These are phyloP conservation scores for Halcyon senegalensis DNA, from an alignment of 2,113 vertebrate species.

Conservation along the genomic window DNA sequence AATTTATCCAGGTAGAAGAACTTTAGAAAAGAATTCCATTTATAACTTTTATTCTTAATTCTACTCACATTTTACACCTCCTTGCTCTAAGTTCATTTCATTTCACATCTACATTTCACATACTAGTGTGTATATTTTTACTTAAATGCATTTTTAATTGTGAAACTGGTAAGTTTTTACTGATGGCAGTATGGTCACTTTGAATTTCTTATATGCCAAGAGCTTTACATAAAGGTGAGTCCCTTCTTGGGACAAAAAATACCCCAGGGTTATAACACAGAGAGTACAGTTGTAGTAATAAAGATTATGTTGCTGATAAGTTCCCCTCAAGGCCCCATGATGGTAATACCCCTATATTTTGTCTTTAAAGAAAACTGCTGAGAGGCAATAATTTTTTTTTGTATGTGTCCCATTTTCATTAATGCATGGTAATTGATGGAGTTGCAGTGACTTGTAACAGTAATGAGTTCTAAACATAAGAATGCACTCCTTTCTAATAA, in stretches of 20 bases:
- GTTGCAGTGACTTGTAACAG: conserved; percentile 84
- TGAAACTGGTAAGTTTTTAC: conserved; percentile 18
- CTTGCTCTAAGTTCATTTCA: conserved; percentile 27
- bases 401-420: conserved; percentile 85
- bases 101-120: not conserved
- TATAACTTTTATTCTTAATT: not conserved
- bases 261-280: conserved; percentile 37
- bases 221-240: conserved; percentile 50
- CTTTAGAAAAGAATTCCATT: not conserved
- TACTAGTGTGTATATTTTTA: not conserved
- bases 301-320: conserved; percentile 76
- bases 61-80: not conserved
- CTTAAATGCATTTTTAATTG: conserved; percentile 42
- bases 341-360: conserved; percentile 82
- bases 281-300: conserved; percentile 73
- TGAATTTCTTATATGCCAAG: not conserved
- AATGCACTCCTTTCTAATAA: conserved; percentile 88
- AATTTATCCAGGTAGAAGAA: not conserved
- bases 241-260: conserved; percentile 57
- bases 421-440: conserved; percentile 86
- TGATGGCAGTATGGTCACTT: conserved; percentile 20
- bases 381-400: conserved; percentile 84
- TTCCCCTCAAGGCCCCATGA: conserved; percentile 77
- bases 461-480: conserved; percentile 87
- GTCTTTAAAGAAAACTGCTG: conserved; percentile 85